Evolutionary conservation across 2,888 invertebrate genomes (phyloP), one percentile per base, ranked within the genome.

Genomic region (Hydroisotoma schaefferi): DNA sequence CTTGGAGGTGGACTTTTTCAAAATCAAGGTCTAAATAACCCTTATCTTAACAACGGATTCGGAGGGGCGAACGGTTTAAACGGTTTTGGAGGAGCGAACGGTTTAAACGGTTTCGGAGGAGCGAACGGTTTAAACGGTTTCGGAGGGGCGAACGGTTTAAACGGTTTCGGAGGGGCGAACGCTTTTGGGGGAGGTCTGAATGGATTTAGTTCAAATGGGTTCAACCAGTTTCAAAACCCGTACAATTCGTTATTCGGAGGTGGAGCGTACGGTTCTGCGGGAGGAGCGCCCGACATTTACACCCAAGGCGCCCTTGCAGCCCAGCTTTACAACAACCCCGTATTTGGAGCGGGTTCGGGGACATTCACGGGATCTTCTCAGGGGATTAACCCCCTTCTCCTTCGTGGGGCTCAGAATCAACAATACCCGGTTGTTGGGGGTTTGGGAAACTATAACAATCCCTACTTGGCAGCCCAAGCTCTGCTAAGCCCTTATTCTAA

Each of bases 251-350:
- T n/a, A n/a, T n/a, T n/a, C n/a, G 52, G 52, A 29, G 52, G 52
- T 20, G 20, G 18, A 6, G 52, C 37, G 27, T 37, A 20, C 10
- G 57, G 54, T 26, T 48, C 55, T 44, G 61, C 58, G 25, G 52
- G 57, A 15, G 37, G 10, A 2, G 51, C 57, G 4, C 61, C 61
- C 12, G 61, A 61, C 28, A 52, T 61, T 38, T 61, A 44, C 25
- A 57, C 55, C 26, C 61, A 61, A 52, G 57, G 61, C 22, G 61
- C 61, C 12, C 53, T 57, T 3, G 56, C 61, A 23, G 61, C 61
- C 20, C 61, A 61, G 40, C 61, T 61, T 26, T 61, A 61, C 53
- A 61, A 61, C 23, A 61, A 61, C 28, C 61, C 61, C 29, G 46
- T 52, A 23, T 23, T 46, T 8, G 57, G 61, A 23, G 55, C 60